Evolutionary conservation across 2,797 vertebrate genomes (phyloP).

Genomic region (Eupleurogrammus muticus): DNA sequence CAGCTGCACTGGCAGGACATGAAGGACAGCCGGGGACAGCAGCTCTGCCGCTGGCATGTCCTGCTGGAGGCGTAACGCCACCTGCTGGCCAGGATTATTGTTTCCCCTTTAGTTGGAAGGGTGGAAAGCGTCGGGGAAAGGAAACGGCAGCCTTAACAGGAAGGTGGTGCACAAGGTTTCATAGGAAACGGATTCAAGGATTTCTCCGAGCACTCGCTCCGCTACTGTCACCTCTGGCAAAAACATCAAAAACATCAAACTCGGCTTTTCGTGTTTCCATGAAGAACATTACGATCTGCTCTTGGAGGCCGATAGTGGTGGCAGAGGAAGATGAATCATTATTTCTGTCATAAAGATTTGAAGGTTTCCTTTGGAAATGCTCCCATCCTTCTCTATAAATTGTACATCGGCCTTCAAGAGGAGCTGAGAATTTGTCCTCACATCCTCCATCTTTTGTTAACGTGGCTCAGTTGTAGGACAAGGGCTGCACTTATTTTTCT

Average conservation of each 20-base stretch:
- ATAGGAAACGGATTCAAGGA: neutral
- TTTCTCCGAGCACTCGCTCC: neutral
- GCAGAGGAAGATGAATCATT: neutral
- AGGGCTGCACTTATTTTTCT: conserved; percentile 16
- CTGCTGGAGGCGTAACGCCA: conserved; percentile 90
- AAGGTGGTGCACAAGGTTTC: conserved; percentile 7
- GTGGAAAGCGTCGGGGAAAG: neutral
- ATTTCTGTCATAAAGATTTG: neutral
- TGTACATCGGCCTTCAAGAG: conserved; percentile 7
- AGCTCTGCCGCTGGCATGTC: conserved; percentile 94
- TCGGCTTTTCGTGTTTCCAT: neutral
- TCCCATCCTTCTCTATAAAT: neutral
- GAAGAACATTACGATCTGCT: conserved; percentile 1
- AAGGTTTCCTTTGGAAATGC: neutral
- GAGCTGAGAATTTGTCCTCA: conserved; percentile 9
- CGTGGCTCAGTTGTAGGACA: neutral
- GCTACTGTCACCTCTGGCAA: neutral
- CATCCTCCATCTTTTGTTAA: neutral
- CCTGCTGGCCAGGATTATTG: neutral
- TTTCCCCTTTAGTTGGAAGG: neutral
- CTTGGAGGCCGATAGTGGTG: conserved; percentile 1
- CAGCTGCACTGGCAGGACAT: conserved; percentile 95
- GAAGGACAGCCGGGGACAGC: conserved; percentile 89
- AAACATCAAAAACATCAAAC: neutral
- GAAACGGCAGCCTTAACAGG: neutral